Evolutionary conservation across 2,888 invertebrate species (phyloP), one percentile per base, ranked within the genome.

Genomic region (Yponomeuta malinellus): DNA sequence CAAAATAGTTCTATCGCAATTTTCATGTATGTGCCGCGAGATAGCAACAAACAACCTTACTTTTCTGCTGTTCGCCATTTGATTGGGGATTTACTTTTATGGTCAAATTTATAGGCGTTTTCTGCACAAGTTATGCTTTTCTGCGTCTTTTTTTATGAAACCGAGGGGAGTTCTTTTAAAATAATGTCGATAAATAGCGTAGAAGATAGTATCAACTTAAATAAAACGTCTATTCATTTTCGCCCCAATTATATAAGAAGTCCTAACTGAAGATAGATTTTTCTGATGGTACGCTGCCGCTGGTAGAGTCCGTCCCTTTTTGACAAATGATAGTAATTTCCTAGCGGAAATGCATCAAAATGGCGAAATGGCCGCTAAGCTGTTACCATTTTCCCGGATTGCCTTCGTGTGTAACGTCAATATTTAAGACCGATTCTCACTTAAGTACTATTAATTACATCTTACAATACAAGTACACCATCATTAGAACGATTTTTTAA

Each of bases 71-170:
- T 88, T 89, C 82, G 81, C 86, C 81, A 90, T 90, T 90, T 90
- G 90, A 90, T 90, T 89, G 89, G 80, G 90, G 90, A 89, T 90
- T 90, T 90, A 88, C 83, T 90, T 90, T 91, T 90, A 90, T 86
- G 88, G 81, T 86, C 88, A 88, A 87, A 87, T 91, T 90, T 90
- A 90, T 88, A 85, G 88, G 85, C 86, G 85, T 85, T 86, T 65
- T 65, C 52, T 43, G 48, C 66, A 48, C n/a, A 84, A 86, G 87
- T 88, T 86, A 73, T 79, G 84, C 81, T 78, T 81, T 80, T 82
- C 78, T 76, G 78, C 8, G 9, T 8, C 80, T 82, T 84, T 23
- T 83, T 71, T 71, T 68, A 71, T 68, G 15, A 52, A 23, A 15
- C 37, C 15, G 68, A 63, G 66, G 52, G 72, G 72, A 75, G 73